Percentiles rank a stretch among this genome's conserved stretches.
These are phyloP conservation scores for Adelges cooleyi DNA, from an alignment of 1,140 invertebrate species.

Conservation along the genomic window DNA sequence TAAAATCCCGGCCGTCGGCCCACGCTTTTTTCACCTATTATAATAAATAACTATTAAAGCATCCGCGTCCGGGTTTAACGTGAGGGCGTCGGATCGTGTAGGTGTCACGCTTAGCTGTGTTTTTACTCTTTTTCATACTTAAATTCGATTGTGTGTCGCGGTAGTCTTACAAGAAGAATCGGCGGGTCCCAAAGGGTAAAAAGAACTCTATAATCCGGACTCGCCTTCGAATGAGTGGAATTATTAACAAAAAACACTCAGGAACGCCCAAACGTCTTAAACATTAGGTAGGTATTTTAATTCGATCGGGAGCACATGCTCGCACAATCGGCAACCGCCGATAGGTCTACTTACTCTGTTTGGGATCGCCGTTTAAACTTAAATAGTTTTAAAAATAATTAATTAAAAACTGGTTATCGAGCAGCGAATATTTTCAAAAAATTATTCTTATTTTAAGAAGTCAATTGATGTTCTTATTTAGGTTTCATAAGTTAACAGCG, in stretches of 20 bases:
- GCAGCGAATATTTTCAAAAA: no score
- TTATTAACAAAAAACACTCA: neutral
- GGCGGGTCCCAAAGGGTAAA: neutral
- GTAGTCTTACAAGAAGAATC: neutral
- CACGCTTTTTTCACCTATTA: conserved; percentile 27
- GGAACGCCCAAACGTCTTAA: neutral
- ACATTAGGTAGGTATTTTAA: no score
- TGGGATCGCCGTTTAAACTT: no score
- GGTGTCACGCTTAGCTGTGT: neutral
- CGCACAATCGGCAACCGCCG: neutral
- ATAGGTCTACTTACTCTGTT: no score
- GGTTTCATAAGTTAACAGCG: no score
- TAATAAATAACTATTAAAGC: conserved; percentile 28
- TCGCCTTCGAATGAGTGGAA: no score
- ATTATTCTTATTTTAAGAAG: no score
- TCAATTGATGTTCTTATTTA: no score
- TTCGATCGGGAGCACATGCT: neutral
- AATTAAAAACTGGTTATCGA: no score
- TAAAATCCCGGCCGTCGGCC: neutral
- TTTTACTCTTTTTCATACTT: neutral
- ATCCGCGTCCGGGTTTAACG: conserved; percentile 21
- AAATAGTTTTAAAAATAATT: no score
- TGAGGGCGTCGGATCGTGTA: conserved; percentile 16
- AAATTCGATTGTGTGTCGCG: neutral
- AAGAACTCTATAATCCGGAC: no score